phyloP scores from a whole-genome alignment of 2,888 invertebrate genomes.

The Hyposoter didymator region DNA sequence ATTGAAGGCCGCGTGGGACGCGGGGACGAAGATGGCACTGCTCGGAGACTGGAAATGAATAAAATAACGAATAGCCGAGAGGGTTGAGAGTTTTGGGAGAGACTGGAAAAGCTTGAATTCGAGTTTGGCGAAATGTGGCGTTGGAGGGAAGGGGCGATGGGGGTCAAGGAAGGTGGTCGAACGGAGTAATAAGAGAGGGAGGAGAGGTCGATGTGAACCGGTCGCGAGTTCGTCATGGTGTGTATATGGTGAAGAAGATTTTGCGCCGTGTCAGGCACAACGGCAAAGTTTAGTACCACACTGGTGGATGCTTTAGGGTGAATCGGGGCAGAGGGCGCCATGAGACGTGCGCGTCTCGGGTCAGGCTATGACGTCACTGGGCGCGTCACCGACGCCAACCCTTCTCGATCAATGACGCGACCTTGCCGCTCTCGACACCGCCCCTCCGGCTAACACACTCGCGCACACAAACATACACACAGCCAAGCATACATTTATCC shows the following conservation, averaged over 20 bases:
- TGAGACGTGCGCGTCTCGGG: slow-evolving; percentile 73
- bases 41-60: slow-evolving; percentile 16
- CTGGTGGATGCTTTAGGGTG: slow-evolving; percentile 49
- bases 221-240: slow-evolving; percentile 29
- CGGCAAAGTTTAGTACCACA: slow-evolving; percentile 59
- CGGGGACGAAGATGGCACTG: neutral
- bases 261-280: slow-evolving; percentile 51
- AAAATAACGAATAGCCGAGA: slow-evolving; percentile 1
- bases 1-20: slow-evolving; percentile 1
- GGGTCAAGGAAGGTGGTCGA: slow-evolving; percentile 40
- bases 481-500: slow-evolving; percentile 7
- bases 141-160: slow-evolving; percentile 37
- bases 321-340: slow-evolving; percentile 72
- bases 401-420: slow-evolving; percentile 83
- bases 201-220: slow-evolving; percentile 22
- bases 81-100: slow-evolving; percentile 4
- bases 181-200: neutral
- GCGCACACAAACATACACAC: slow-evolving; percentile 60
- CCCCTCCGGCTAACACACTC: slow-evolving; percentile 52
- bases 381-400: slow-evolving; percentile 79
- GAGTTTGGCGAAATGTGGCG: neutral
- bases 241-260: slow-evolving; percentile 55
- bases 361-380: slow-evolving; percentile 80
- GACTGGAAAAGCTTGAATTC: slow-evolving; percentile 11
- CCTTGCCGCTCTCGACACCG: slow-evolving; percentile 78